Evolutionary conservation across 2,888 invertebrate species (phyloP), one percentile per base, ranked within the genome.

Genomic region (Hypercompe scribonia): DNA sequence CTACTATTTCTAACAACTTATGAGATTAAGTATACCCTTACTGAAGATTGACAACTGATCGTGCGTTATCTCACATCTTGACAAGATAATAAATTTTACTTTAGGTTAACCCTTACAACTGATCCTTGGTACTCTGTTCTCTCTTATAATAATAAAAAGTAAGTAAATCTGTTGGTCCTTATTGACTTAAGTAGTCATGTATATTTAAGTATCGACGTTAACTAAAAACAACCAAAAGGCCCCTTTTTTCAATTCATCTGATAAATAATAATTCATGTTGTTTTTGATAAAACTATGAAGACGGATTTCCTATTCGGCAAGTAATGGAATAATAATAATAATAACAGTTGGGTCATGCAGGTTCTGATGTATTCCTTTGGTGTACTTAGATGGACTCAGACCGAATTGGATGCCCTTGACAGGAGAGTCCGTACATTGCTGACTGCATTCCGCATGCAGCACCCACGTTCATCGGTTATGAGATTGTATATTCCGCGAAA

Each of bases 21-120:
- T n/a, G 10, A 11, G 54, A 54, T n/a, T 46, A 46, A n/a, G n/a
- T n/a, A n/a, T n/a, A 18, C 36, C 36, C 28, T 61, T 28, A 11
- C 13, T 28, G 18, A 58, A 5, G n/a, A 54, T 54, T 54, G n/a
- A 31, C 31, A 61, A 61, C 39, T 31, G 28, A 31, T 31, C 69
- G 69, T 69, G 69, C 69, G 69, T 69, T 69, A 69, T 69, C 69
- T 69, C 36, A n/a, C 21, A 68, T 15, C 21, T 24, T 39, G 28
- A n/a, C 33, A n/a, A 68, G 50, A 46, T 46, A 46, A 46, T 24
- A 36, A 58, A 50, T 58, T 28, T 36, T 28, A 34, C 34, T 5
- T 31, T 7, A 18, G 39, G 50, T 21, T n/a, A 54, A 36, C 34
- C 8, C 5, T 68, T 15, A 13, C 34, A 36, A 11, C 39, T 61